Evolutionary conservation across 2,797 vertebrate species (phyloP), one percentile per base, ranked within the genome.

Genomic region (Petrocephalus schoutedeni): DNA sequence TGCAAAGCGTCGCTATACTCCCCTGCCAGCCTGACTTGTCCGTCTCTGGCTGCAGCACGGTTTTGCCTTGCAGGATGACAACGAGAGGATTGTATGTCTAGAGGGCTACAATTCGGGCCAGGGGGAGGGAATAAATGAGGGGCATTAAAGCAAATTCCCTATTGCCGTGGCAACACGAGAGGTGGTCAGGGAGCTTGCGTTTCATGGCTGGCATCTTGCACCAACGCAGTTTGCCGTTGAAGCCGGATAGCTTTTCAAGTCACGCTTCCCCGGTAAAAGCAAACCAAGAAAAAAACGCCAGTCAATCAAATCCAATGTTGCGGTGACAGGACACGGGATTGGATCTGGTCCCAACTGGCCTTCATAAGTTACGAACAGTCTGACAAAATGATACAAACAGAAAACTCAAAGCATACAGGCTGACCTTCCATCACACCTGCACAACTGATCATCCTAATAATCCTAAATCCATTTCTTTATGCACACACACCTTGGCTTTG

Each of bases 141-240:
- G 45, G 49, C 82, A 64, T 61, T 67, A 83, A 88, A 88, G 58
- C 58, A 85, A 67, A 59, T 86, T 71, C 83, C 53, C 59, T 28
- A 41, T 77, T 59, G 19, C 88, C 84, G 12, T 88, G 84, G 53
- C 8, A 88, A 86, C 88, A 85, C 21, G 45, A 49, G 87, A 32
- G 87, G 74, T 87, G 23, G 80, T 21, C 21, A 0, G 10, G 53
- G 45, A 57, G 32, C 4, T 53, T 64, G 32, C 23, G 19, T 9
- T 23, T 32, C 41, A 21, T 28, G 59, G 58, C 45, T 21, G 59
- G 87, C 85, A 41, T 23, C 21, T 53, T 85, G 82, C 21, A 54
- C 23, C 5, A 3, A 45, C 9, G 74, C 36, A 80, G 41, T 80
- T 21, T 80, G 74, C 71, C 8, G 19, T 21, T 49, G 19, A 84